Base-by-base conservation (phyloP, 2,113 vertebrate species). In the Pseudorhombus dupliciocellatus region DNA sequence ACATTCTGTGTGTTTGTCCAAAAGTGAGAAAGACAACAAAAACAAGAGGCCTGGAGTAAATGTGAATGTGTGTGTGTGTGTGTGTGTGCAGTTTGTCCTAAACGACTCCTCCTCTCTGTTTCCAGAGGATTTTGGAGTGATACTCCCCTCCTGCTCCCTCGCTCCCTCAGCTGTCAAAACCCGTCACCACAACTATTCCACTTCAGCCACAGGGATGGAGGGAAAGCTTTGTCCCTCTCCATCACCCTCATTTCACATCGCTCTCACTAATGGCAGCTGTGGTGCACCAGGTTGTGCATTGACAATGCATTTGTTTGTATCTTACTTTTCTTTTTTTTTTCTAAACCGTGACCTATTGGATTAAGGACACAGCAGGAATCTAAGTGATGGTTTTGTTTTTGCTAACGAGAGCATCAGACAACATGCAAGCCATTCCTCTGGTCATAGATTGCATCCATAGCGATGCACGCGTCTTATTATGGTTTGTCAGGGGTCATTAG, bases 121-220 rank as follows among this genome's bases (percentile, higher is more conserved):
- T 87, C 83, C 74, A 64, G 70, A 77, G 79, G 84, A 84, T 89
- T 88, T 91, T 81, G 72, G 84, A 82, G 81, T 81, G 81, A 87
- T 81, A 83, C 83, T 88, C 79, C 78, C 80, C 73, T 85, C 80
- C 46, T 69, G 80, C 79, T 89, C 84, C 86, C 86, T 85, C 72
- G 22, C 66, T 89, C 83, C 89, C 84, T 82, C 70, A 74, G 87
- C 90, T 91, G 90, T 91, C 91, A 90, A 79, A 87, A 59, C 66
- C 81, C 83, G 80, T 90, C 87, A 90, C 84, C 85, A 77, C 87
- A 89, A 91, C 84, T 88, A 89, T 90, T 90, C 77, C 78, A 80
- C 86, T 79, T 82, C 84, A 60, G 82, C 85, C 70, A n/a, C 82
- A 86, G 73, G 71, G 83, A 87, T 7, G 40, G 59, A 78, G 80